These are phyloP conservation scores for Zonitis immaculata DNA, from an alignment of 2,888 invertebrate species.

Conservation along the genomic window DNA sequence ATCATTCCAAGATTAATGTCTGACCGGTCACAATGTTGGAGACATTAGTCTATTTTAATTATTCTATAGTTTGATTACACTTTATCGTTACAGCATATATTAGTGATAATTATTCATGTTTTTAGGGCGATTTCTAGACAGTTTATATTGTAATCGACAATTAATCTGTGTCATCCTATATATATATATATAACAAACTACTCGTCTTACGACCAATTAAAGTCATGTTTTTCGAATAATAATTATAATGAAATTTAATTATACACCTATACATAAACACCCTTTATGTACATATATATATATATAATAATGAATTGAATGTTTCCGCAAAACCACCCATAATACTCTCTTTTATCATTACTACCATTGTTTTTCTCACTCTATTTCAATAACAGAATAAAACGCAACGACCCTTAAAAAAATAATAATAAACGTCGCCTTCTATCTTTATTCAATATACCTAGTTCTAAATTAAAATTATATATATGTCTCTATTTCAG, in stretches of 20 bases:
- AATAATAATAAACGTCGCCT: background rate
- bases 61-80: background rate
- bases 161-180: background rate
- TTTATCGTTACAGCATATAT: background rate
- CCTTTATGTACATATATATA: no score
- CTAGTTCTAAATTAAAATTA: background rate
- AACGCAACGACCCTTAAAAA: background rate
- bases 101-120: background rate
- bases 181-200: no score
- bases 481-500: background rate
- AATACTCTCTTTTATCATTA: background rate
- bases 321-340: background rate
- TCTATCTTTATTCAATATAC: background rate
- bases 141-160: background rate
- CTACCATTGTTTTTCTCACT: background rate
- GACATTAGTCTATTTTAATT: background rate
- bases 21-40: no score
- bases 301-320: constrained; percentile 1
- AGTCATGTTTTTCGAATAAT: background rate
- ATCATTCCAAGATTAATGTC: no score
- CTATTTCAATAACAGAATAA: background rate
- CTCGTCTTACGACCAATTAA: background rate
- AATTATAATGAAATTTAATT: background rate
- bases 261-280: background rate
- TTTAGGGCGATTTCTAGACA: background rate